These are phyloP conservation scores for Hylaea fasciaria DNA, from an alignment of 2,888 invertebrate genomes.

Conservation along the genomic window DNA sequence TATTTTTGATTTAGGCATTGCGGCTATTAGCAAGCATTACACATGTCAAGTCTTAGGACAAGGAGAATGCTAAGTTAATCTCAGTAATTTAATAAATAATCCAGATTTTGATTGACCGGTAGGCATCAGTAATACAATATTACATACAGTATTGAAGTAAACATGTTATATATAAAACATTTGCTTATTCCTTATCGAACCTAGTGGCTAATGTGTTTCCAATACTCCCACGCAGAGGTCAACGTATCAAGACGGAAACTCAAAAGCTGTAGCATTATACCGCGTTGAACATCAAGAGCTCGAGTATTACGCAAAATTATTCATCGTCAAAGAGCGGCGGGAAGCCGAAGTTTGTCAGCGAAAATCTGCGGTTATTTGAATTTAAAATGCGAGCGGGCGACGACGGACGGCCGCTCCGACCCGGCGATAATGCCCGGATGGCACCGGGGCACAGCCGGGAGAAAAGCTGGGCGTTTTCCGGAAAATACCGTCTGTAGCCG, in stretches of 20 bases:
- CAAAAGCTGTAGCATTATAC: slow-evolving; percentile 45
- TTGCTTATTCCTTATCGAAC: slow-evolving; percentile 24
- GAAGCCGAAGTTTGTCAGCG: slow-evolving; percentile 51
- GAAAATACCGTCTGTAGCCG: slow-evolving; percentile 57
- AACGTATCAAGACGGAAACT: slow-evolving; percentile 51
- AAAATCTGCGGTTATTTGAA: slow-evolving; percentile 64
- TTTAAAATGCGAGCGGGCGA: slow-evolving; percentile 63
- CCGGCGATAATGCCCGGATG: slow-evolving; percentile 61
- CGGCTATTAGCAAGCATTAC: slow-evolving; percentile 1
- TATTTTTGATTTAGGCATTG: slow-evolving; percentile 5
- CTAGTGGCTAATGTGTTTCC: slow-evolving; percentile 29
- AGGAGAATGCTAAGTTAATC: slow-evolving; percentile 7
- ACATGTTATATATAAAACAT: slow-evolving; percentile 3
- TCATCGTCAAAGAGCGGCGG: slow-evolving; percentile 52
- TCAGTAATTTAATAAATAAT: no score
- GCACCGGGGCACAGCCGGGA: slow-evolving; percentile 37
- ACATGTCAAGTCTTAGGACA: slow-evolving; percentile 7
- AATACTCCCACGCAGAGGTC: slow-evolving; percentile 38
- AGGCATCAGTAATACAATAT: not conserved
- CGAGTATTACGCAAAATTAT: slow-evolving; percentile 60
- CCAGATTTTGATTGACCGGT: no score
- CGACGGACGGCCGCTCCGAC: slow-evolving; percentile 51
- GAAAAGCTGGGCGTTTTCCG: slow-evolving; percentile 57
- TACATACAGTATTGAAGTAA: no score
- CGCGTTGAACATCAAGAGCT: slow-evolving; percentile 43